Percentiles rank a stretch among this genome's conserved stretches.
Evolutionary conservation across 2,113 vertebrate genomes (phyloP).

Genomic region (Istiophorus platypterus): DNA sequence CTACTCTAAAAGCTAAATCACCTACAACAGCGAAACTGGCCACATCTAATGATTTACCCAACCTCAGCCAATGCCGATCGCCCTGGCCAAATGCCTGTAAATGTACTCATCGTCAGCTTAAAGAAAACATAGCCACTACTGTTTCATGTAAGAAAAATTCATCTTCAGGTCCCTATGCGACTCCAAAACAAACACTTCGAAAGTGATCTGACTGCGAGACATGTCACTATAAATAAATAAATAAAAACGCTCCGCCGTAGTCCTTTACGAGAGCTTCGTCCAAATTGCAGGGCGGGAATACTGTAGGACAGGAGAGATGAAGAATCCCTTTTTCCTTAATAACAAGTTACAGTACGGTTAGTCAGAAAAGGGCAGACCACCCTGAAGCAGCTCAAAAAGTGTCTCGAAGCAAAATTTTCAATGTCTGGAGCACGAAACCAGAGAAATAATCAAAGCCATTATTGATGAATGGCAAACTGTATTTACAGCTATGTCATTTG

Average conservation of each 20-base stretch:
- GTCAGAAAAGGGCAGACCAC: slow-evolving; percentile 66
- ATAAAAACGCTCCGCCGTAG: slow-evolving; percentile 5
- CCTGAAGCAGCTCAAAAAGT: slow-evolving; percentile 53
- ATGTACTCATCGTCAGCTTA: slow-evolving; percentile 63
- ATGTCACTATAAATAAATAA: background rate
- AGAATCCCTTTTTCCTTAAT: slow-evolving; percentile 50
- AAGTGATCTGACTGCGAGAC: slow-evolving; percentile 47
- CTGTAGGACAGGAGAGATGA: slow-evolving; percentile 35
- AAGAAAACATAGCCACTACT: slow-evolving; percentile 61
- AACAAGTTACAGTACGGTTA: slow-evolving; percentile 24
- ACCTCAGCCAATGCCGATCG: slow-evolving; percentile 58
- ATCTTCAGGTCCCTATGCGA: slow-evolving; percentile 27
- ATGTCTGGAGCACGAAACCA: slow-evolving; percentile 12
- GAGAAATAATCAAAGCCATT: slow-evolving; percentile 43
- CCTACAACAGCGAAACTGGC: slow-evolving; percentile 53
- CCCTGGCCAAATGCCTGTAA: slow-evolving; percentile 61
- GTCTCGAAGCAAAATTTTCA: slow-evolving; percentile 16
- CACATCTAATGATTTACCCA: slow-evolving; percentile 68
- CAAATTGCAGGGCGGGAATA: slow-evolving; percentile 42
- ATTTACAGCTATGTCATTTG: slow-evolving; percentile 36
- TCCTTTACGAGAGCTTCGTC: slow-evolving; percentile 14
- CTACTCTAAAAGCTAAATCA: slow-evolving; percentile 62
- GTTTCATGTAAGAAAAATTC: slow-evolving; percentile 69
- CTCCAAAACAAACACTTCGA: slow-evolving; percentile 68
- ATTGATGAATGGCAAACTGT: slow-evolving; percentile 37